Percentiles rank a stretch among this genome's conserved stretches.
Conservation (phyloP, 2,113 vertebrate genomes). For the Malurus alboscapulatus region DNA sequence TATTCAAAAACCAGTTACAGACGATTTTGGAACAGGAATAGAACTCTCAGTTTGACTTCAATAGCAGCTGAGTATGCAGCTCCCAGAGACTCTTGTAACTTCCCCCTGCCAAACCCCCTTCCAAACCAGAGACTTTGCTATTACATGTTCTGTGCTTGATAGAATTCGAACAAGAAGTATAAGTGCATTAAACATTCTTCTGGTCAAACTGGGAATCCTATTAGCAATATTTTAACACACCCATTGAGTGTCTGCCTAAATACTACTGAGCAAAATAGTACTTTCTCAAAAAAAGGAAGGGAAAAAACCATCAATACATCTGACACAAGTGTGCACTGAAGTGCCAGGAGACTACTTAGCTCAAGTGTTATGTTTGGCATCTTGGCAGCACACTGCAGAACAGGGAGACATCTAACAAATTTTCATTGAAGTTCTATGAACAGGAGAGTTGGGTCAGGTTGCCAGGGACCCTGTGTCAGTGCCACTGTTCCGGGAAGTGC, state of each 20-base stretch:
- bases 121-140: background rate
- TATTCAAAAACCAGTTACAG: background rate
- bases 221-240: background rate
- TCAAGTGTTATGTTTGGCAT: background rate
- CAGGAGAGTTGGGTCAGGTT: background rate
- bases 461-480: background rate
- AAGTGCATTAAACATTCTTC: background rate
- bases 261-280: background rate
- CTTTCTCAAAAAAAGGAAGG: background rate
- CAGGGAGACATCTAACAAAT: background rate
- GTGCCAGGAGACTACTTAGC: background rate
- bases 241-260: background rate
- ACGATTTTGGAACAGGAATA: background rate
- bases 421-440: background rate
- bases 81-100: background rate
- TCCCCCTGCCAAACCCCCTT: background rate
- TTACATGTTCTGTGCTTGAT: background rate
- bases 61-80: background rate
- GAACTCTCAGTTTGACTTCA: background rate
- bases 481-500: background rate
- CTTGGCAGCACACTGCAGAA: background rate
- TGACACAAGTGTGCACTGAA: background rate
- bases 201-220: background rate
- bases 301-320: rapidly evolving
- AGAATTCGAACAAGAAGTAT: background rate